phyloP scores from a whole-genome alignment of 2,888 invertebrate species.

The Tinea trinotella region DNA sequence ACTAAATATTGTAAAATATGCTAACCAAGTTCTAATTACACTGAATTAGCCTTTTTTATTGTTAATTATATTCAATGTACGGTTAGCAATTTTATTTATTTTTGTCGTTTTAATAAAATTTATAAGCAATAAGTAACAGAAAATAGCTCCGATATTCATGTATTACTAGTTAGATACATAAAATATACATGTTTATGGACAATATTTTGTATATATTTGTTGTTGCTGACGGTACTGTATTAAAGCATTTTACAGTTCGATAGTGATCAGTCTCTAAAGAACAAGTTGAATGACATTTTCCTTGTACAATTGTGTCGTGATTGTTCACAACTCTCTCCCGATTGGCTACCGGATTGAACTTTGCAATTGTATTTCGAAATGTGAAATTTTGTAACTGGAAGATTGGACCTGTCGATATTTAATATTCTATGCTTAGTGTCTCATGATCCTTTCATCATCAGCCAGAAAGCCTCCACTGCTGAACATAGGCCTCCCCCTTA shows the following conservation, averaged over 20 bases:
- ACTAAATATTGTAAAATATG: slow-evolving; percentile 1
- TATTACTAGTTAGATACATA: too few species aligned
- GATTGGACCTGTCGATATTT: slow-evolving; percentile 6
- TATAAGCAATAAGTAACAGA: too few species aligned
- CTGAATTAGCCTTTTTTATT: background rate
- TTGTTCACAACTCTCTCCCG: slow-evolving; percentile 11
- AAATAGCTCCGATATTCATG: too few species aligned
- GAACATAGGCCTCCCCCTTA: too few species aligned
- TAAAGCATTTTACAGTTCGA: slow-evolving; percentile 36
- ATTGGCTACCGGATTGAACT: background rate
- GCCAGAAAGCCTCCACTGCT: too few species aligned
- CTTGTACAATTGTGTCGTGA: slow-evolving; percentile 21
- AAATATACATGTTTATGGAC: too few species aligned
- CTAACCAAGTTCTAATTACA: background rate
- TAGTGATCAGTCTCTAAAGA: slow-evolving; percentile 41
- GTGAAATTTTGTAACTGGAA: slow-evolving; percentile 11
- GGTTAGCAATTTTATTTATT: too few species aligned
- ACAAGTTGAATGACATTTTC: slow-evolving; percentile 46
- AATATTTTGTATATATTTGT: background rate
- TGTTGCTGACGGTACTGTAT: slow-evolving; percentile 33
- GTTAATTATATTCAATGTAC: slow-evolving; percentile 27
- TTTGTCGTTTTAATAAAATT: too few species aligned
- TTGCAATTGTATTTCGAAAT: slow-evolving; percentile 15
- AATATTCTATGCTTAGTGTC: background rate
- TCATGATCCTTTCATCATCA: too few species aligned